Conservation (phyloP, 2,888 invertebrate genomes). For the Tachina fera region DNA sequence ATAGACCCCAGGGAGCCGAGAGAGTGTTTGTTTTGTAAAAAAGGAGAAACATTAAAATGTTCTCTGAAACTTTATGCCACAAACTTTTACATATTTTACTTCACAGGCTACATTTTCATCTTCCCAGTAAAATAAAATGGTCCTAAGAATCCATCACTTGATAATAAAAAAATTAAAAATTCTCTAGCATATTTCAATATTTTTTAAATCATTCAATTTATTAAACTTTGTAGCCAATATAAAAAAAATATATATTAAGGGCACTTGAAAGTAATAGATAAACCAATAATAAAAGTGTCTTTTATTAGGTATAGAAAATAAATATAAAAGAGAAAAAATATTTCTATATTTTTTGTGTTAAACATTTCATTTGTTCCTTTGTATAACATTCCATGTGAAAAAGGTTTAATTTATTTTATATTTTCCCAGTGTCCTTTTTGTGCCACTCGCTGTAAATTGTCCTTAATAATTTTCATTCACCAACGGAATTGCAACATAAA, state of each 20-base stretch:
- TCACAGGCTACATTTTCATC: neutral
- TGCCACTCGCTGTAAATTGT: neutral
- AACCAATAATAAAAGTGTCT: neutral
- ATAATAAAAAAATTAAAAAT: neutral
- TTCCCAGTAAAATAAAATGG: neutral
- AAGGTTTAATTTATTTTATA: conserved; percentile 17
- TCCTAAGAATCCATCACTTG: neutral
- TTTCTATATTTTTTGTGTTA: neutral
- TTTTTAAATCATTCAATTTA: neutral
- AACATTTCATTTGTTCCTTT: conserved; percentile 1
- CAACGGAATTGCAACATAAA: conserved; percentile 61
- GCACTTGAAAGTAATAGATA: neutral
- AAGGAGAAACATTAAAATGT: too few species aligned
- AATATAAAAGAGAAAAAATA: neutral
- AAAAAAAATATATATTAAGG: neutral
- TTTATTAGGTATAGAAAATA: neutral
- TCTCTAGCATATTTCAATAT: conserved; percentile 4
- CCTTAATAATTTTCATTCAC: conserved; percentile 19
- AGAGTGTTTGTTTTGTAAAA: too few species aligned
- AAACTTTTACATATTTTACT: too few species aligned
- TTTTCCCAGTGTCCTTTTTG: neutral
- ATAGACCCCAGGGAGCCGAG: too few species aligned
- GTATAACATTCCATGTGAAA: neutral
- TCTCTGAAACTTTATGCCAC: too few species aligned
- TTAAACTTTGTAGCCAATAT: neutral